Percentiles rank a stretch among this genome's conserved stretches.
phyloP scores from a whole-genome alignment of 2,888 invertebrate species.

The Azorinus chamasolen region DNA sequence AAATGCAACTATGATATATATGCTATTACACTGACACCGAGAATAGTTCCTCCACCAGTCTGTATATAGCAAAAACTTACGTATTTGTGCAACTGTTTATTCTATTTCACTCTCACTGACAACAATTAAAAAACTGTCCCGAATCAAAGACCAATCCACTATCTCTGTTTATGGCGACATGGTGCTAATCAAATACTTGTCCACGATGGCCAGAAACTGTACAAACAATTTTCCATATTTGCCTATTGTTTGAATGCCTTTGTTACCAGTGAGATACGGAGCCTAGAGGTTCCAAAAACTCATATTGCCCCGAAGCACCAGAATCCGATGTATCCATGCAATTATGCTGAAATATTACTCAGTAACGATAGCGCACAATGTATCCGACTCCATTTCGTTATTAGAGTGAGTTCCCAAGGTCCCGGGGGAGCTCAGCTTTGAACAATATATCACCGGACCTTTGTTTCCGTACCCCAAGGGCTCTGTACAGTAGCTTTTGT shows the following conservation, averaged over 20 bases:
- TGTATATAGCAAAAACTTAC: no score
- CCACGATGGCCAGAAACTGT: no score
- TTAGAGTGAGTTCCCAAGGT: neutral
- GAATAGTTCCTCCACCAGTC: no score
- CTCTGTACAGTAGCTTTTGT: conserved; percentile 15
- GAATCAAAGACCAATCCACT: no score
- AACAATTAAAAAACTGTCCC: no score
- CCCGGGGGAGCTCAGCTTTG: conserved; percentile 20
- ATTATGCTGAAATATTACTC: neutral
- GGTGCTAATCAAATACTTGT: no score
- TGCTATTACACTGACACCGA: no score
- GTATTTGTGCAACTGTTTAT: no score
- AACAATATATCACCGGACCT: conserved; percentile 29
- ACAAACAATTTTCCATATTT: neutral
- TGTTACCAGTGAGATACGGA: neutral
- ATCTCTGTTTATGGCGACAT: no score
- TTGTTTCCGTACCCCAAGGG: conserved; percentile 15
- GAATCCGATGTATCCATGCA: neutral
- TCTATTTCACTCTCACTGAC: no score
- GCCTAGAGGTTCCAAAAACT: neutral
- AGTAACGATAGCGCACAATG: conserved; percentile 11
- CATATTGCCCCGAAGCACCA: neutral
- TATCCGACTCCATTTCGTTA: conserved; percentile 4
- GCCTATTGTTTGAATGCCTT: conserved; percentile 11
- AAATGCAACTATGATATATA: no score